A percentile compares a stretch with the other conserved stretches of the same genome.
phyloP scores from a whole-genome alignment of 1,140 invertebrate species.

The Helicoverpa zea region DNA sequence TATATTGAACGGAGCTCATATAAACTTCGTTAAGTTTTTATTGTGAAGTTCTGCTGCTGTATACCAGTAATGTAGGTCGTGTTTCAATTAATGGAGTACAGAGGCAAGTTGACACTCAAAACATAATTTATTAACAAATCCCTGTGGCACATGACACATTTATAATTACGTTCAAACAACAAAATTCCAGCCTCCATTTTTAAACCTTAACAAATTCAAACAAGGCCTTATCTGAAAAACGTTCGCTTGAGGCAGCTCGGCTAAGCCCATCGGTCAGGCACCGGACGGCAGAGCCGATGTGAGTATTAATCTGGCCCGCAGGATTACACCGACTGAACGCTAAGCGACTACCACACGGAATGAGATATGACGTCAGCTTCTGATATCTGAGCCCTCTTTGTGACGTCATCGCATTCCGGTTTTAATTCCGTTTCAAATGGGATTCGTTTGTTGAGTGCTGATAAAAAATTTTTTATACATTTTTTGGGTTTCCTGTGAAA shows the following conservation, averaged over 20 bases:
- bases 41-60: too few relatives aligned
- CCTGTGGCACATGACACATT: too few relatives aligned
- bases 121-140: too few relatives aligned
- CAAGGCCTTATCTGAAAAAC: not conserved
- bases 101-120: too few relatives aligned
- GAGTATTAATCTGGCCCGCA: slow-evolving; percentile 27
- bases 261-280: slow-evolving; percentile 14
- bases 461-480: not conserved
- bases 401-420: slow-evolving; percentile 9
- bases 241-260: slow-evolving; percentile 4
- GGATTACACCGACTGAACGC: slow-evolving; percentile 23
- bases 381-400: slow-evolving; percentile 34
- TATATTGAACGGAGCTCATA: too few relatives aligned
- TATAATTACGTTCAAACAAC: not conserved
- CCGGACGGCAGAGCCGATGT: slow-evolving; percentile 11
- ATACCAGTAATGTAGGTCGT: too few relatives aligned
- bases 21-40: too few relatives aligned
- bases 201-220: slow-evolving; percentile 16
- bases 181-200: not conserved
- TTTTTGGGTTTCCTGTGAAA: not conserved
- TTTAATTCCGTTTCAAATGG: slow-evolving; percentile 15
- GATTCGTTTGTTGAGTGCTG: slow-evolving; percentile 1
- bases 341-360: slow-evolving; percentile 26
- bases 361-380: slow-evolving; percentile 31
- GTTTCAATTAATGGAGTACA: too few relatives aligned